Conservation (phyloP, 2,113 vertebrate species). For the Morone chrysops region DNA sequence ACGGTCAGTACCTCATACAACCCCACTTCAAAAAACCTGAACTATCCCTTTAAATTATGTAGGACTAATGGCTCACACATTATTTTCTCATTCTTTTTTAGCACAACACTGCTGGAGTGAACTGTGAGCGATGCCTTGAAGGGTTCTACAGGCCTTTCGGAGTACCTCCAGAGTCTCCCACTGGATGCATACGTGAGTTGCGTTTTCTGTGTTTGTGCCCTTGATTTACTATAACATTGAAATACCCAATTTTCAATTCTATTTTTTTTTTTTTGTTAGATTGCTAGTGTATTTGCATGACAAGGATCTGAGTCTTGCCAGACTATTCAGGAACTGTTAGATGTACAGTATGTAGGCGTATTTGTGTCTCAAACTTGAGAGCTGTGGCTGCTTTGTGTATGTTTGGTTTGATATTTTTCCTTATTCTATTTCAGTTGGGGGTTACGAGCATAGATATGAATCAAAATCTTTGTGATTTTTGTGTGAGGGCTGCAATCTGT, state of each 20-base stretch:
- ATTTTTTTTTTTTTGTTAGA: background rate
- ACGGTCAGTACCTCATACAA: no score
- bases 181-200: slow-evolving; percentile 91
- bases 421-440: no score
- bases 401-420: no score
- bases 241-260: background rate
- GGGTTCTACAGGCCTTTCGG: slow-evolving; percentile 90
- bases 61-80: background rate
- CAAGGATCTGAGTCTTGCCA: background rate
- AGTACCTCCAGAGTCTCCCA: slow-evolving; percentile 79
- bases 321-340: background rate
- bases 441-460: no score
- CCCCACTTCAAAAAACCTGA: no score
- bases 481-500: background rate
- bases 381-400: no score
- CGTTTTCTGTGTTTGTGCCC: background rate
- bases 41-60: background rate
- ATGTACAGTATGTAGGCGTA: no score
- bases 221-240: no score
- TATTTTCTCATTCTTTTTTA: slow-evolving; percentile 69
- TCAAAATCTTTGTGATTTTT: background rate
- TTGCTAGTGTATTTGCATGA: background rate
- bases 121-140: slow-evolving; percentile 91
- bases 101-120: slow-evolving; percentile 95
- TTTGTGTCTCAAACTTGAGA: no score